phyloP scores from a whole-genome alignment of 1,140 invertebrate genomes.

The Colletes latitarsis region DNA sequence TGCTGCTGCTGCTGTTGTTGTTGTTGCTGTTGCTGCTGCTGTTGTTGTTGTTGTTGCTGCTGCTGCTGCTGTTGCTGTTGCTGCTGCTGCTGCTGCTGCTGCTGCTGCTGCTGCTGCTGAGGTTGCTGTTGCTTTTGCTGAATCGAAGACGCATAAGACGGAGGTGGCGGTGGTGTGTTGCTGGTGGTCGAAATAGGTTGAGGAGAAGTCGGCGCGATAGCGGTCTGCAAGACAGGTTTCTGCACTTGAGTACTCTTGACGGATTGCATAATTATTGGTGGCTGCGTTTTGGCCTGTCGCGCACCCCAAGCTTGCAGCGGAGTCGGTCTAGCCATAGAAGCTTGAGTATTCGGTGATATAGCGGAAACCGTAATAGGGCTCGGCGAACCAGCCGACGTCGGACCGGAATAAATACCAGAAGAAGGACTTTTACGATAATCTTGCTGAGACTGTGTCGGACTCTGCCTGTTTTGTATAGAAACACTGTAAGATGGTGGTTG shows the following conservation, averaged over 20 bases:
- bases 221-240: slow-evolving; percentile 96
- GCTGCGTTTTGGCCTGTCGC: slow-evolving; percentile 91
- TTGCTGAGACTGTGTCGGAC: slow-evolving; percentile 89
- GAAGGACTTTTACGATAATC: slow-evolving; percentile 90
- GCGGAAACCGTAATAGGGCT: slow-evolving; percentile 89
- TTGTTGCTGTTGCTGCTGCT: slow-evolving; percentile 79
- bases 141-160: slow-evolving; percentile 89
- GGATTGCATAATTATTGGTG: slow-evolving; percentile 97
- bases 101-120: slow-evolving; percentile 75
- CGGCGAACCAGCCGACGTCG: slow-evolving; percentile 90
- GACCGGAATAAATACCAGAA: slow-evolving; percentile 90
- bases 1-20: slow-evolving; percentile 80
- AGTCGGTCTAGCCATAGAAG: slow-evolving; percentile 87
- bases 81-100: slow-evolving; percentile 79
- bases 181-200: slow-evolving; percentile 81
- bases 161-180: slow-evolving; percentile 85
- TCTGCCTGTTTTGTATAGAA: slow-evolving; percentile 92
- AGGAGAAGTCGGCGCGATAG: slow-evolving; percentile 92
- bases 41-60: slow-evolving; percentile 84
- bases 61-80: slow-evolving; percentile 74
- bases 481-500: slow-evolving; percentile 92
- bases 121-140: slow-evolving; percentile 85
- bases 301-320: slow-evolving; percentile 90
- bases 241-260: slow-evolving; percentile 97
- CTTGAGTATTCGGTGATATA: slow-evolving; percentile 81